Evolutionary conservation across 2,797 vertebrate genomes (phyloP).

Genomic region (Prunella strophiata): DNA sequence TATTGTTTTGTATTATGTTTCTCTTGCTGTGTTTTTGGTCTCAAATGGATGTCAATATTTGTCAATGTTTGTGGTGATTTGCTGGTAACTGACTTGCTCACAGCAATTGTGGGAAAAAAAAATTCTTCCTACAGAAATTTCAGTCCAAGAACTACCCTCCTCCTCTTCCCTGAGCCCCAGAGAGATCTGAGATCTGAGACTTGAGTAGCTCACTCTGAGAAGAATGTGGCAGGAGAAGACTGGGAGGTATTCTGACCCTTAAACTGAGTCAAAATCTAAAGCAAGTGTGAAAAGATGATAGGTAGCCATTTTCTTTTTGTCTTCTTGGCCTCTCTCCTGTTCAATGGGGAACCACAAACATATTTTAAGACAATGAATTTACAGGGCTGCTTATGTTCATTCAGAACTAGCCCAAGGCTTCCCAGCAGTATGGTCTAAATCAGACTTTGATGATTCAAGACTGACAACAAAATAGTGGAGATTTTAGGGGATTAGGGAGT

Average conservation of each 20-base stretch:
- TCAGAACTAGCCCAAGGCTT: not conserved
- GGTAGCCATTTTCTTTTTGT: not conserved
- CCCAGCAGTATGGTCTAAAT: not conserved
- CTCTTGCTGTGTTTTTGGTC: not conserved
- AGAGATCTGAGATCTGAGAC: not conserved
- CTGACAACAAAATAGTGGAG: not conserved
- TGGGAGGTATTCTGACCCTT: not conserved
- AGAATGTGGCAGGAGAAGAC: not conserved
- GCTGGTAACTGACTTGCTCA: not conserved
- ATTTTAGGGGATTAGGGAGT: rapidly evolving
- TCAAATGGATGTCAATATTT: not conserved
- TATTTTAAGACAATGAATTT: not conserved
- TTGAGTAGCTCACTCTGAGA: not conserved
- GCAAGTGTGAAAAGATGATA: not conserved
- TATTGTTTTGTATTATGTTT: not conserved
- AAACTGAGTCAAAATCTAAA: not conserved
- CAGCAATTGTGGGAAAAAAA: not conserved
- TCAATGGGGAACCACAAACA: not conserved
- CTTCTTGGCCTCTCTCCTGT: not conserved
- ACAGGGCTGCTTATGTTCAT: not conserved
- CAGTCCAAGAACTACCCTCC: not conserved
- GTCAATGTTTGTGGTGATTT: not conserved
- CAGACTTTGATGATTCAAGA: not conserved
- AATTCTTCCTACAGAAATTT: not conserved
- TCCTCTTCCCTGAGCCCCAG: not conserved